A percentile compares a stretch with the other conserved stretches of the same genome.
phyloP scores from a whole-genome alignment of 2,888 invertebrate genomes.

The Hyposoter dolosus region DNA sequence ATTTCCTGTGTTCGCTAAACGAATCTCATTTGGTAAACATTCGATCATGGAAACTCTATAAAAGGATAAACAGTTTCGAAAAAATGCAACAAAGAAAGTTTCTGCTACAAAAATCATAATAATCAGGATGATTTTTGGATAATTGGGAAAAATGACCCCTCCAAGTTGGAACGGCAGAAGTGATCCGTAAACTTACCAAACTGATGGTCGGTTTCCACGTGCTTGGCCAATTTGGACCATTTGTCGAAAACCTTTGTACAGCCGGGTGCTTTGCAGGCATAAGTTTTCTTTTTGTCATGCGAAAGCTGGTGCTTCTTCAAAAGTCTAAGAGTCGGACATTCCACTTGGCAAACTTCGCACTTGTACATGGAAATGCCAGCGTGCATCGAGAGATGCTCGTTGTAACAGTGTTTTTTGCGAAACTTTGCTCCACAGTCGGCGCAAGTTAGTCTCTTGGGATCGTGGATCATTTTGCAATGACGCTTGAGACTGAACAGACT shows the following conservation, averaged over 20 bases:
- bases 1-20: too few relatives aligned
- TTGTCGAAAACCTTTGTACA: constrained; percentile 86
- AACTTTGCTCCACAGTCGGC: constrained; percentile 86
- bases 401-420: constrained; percentile 86
- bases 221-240: constrained; percentile 85
- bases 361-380: constrained; percentile 84
- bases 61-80: neutral
- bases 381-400: constrained; percentile 87
- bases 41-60: neutral
- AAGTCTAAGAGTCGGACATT: constrained; percentile 85
- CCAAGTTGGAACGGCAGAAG: neutral
- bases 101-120: neutral
- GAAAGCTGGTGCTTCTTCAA: constrained; percentile 85
- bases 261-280: constrained; percentile 84
- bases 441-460: constrained; percentile 84
- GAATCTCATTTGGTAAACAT: neutral
- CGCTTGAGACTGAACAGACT: constrained; percentile 87
- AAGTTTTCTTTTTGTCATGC: constrained; percentile 79
- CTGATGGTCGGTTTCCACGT: constrained; percentile 84
- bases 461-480: constrained; percentile 86
- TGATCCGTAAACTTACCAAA: constrained; percentile 74
- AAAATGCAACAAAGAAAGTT: neutral
- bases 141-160: neutral
- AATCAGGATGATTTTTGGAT: too few relatives aligned
- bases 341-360: constrained; percentile 86